Evolutionary conservation across 2,113 vertebrate species (phyloP), one percentile per base, ranked within the genome.

Genomic region (Loxodonta africana): DNA sequence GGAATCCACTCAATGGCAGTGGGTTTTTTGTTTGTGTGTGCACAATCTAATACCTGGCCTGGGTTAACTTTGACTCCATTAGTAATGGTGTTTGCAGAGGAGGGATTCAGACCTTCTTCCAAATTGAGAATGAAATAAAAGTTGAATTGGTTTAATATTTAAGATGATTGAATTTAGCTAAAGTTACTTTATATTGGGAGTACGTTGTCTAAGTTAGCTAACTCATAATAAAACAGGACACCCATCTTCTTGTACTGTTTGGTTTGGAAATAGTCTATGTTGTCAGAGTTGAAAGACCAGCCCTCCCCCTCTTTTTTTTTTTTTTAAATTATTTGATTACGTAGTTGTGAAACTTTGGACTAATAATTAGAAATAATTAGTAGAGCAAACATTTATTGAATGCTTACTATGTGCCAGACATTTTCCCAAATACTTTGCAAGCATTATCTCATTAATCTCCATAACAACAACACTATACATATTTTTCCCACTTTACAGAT

Each of bases 111-210:
- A 81, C 30, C 23, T 94, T 65, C 28, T 91, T 95, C 63, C 60
- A 93, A 87, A 87, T n/a, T 85, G 41, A 90, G 46, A 85, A 51
- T 95, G 46, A 95, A 78, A 30, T 51, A 63, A 84, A 94, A 60
- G 20, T 21, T 73, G 7, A 37, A 21, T 7, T 91, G 21, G 17
- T 5, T 90, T 90, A 96, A 63, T 88, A 90, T 82, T 87, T 86
- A 67, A 84, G 23, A 28, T 87, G 23, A 77, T 5, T 71, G 18
- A 90, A 73, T 73, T 65, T 80, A 80, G 86, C 30, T 91, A 21
- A 74, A 83, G 25, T 88, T 81, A 51, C 2, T 18, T 95, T 30
- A 89, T 67, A 88, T 63, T 46, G 60, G 17, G 51, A 93, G 48
- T 15, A 92, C 92, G 73, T 28, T 91, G 10, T 92, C 2, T n/a